Evolutionary conservation across 2,797 vertebrate genomes (phyloP), one percentile per base, ranked within the genome.

Genomic region (Jordanella pulchra): DNA sequence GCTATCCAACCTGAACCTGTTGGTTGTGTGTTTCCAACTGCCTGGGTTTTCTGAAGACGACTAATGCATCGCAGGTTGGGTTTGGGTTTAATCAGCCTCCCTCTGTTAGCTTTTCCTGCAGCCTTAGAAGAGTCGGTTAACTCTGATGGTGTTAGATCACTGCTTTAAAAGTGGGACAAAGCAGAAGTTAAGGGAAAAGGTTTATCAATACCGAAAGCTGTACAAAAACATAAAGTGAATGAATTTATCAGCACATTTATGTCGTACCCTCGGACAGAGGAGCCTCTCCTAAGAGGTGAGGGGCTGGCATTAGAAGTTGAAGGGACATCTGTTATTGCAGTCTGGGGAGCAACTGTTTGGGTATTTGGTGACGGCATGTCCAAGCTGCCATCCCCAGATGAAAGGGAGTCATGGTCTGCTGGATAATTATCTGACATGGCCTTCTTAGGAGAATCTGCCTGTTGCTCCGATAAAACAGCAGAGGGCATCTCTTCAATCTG

Each of bases 51-150:
- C 42, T 67, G 32, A 47, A 65, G 80, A 32, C 77, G 86, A 55
- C 69, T 30, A 60, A 69, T 69, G 30, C 12, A 64, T 11, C 42
- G 48, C 28, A 93, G 76, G 70, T 87, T 92, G 23, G 93, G 92
- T 83, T 81, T 91, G 11, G 86, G 90, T 89, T 86, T 92, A 30
- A 89, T 58, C 3, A 89, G 85, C 0, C 88, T 81, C 15, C 75
- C 81, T 76, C 87, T 86, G 0, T 73, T 67, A 69, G 50, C 56
- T 79, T 79, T 86, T 65, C 25, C 69, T 30, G 72, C 63, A 2
- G 80, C 32, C 25, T 76, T 73, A 11, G 69, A 39, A 11, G 75
- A 76, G 30, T 65, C 50, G 0, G 11, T 17, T 23, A 72, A 12
- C 35, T 76, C 44, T 28, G 77, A 67, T 23, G 65, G 25, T 27